A percentile compares a stretch with the other conserved stretches of the same genome.
These are phyloP conservation scores for Drosophila setifemur DNA, from an alignment of 1,140 invertebrate genomes.

Conservation along the genomic window DNA sequence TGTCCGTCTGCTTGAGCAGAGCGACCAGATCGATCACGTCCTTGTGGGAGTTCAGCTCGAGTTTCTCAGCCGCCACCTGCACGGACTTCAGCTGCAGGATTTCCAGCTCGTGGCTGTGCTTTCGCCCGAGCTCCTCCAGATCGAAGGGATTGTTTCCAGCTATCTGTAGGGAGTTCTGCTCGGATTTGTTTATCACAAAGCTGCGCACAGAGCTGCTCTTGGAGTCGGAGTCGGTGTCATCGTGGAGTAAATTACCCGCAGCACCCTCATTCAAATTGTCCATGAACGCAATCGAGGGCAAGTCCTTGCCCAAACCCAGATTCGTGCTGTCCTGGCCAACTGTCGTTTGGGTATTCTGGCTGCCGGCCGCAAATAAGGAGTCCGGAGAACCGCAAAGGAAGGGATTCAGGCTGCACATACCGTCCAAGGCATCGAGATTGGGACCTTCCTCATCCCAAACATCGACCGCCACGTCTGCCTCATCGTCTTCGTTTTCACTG, in stretches of 20 bases:
- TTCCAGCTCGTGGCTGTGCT: slow-evolving; percentile 81
- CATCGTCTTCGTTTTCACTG: slow-evolving; percentile 19
- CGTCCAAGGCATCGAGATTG: slow-evolving; percentile 49
- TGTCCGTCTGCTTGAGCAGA: slow-evolving; percentile 59
- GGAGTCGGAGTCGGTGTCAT: slow-evolving; percentile 83
- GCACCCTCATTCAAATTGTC: slow-evolving; percentile 44
- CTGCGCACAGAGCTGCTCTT: slow-evolving; percentile 83
- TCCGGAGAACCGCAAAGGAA: slow-evolving; percentile 54
- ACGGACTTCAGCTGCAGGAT: slow-evolving; percentile 58
- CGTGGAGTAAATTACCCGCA: slow-evolving; percentile 57
- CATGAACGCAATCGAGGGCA: neutral
- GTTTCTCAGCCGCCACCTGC: slow-evolving; percentile 33
- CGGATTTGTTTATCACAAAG: slow-evolving; percentile 74
- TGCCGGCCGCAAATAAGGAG: too few relatives aligned
- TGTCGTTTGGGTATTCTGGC: too few relatives aligned
- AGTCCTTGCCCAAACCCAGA: too few relatives aligned
- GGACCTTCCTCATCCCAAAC: slow-evolving; percentile 47
- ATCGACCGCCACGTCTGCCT: slow-evolving; percentile 28
- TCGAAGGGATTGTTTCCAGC: slow-evolving; percentile 56
- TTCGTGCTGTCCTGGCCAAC: too few relatives aligned
- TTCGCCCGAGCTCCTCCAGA: slow-evolving; percentile 56
- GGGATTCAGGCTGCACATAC: slow-evolving; percentile 56
- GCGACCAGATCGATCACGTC: too few relatives aligned
- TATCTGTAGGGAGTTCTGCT: slow-evolving; percentile 50
- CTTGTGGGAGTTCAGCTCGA: too few relatives aligned